These are phyloP conservation scores for Rhynchonema sp. DNA, from an alignment of 2,888 invertebrate genomes.

Conservation along the genomic window DNA sequence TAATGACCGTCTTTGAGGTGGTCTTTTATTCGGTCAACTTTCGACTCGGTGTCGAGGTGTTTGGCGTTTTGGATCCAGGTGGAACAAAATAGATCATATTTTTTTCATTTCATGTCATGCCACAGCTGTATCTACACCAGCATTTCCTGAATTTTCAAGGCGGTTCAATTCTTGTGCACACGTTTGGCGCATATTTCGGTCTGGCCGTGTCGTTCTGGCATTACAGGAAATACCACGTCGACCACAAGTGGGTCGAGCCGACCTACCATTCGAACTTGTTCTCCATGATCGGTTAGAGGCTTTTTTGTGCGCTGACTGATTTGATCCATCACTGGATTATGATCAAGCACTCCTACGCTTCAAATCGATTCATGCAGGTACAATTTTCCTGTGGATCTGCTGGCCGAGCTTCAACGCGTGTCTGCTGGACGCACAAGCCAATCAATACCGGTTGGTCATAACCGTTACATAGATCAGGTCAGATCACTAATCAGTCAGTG, in stretches of 20 bases:
- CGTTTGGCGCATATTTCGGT: slow-evolving; percentile 93
- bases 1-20: slow-evolving; percentile 32
- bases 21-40: slow-evolving; percentile 21
- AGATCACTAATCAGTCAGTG: too few species aligned
- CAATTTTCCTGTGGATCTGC: slow-evolving; percentile 75
- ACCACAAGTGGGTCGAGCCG: slow-evolving; percentile 40
- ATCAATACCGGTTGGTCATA: background rate
- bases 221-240: slow-evolving; percentile 27
- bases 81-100: background rate
- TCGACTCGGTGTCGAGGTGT: slow-evolving; percentile 7
- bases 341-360: too few species aligned
- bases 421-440: slow-evolving; percentile 25
- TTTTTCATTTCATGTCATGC: background rate
- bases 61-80: slow-evolving; percentile 11
- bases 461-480: too few species aligned
- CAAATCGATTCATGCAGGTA: too few species aligned
- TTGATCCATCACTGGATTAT: slow-evolving; percentile 58
- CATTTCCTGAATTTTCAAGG: too few species aligned
- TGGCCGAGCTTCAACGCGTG: slow-evolving; percentile 83
- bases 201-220: slow-evolving; percentile 56
- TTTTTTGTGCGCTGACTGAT: slow-evolving; percentile 91
- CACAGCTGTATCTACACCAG: too few species aligned
- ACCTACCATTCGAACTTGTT: slow-evolving; percentile 67
- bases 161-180: slow-evolving; percentile 79
- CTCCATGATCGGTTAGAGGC: slow-evolving; percentile 77